Evolutionary conservation across 2,888 invertebrate genomes (phyloP).

Genomic region (Lottia scabra): DNA sequence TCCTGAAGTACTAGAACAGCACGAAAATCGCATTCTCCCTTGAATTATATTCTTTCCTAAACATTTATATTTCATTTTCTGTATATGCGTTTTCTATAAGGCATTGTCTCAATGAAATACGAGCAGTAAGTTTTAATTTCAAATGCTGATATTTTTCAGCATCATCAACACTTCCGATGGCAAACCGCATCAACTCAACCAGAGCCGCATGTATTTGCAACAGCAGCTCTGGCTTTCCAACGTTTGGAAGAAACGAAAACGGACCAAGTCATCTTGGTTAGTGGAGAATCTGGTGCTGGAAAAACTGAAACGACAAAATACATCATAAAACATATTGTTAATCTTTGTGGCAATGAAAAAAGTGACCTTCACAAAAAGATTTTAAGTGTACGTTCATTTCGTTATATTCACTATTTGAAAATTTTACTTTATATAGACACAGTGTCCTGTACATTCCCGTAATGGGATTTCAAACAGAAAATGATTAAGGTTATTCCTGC

Average conservation of each 20-base stretch:
- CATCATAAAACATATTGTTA: conserved; percentile 48
- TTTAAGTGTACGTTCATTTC: conserved; percentile 18
- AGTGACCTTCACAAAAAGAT: conserved; percentile 22
- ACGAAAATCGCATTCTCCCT: too few relatives aligned
- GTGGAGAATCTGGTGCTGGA: conserved; percentile 61
- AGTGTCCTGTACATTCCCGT: too few relatives aligned
- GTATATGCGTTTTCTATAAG: too few relatives aligned
- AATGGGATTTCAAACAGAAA: too few relatives aligned
- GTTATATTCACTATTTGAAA: too few relatives aligned
- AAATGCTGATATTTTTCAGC: background rate
- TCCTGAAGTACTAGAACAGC: too few relatives aligned
- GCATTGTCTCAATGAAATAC: too few relatives aligned
- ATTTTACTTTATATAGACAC: too few relatives aligned
- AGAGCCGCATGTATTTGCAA: conserved; percentile 23
- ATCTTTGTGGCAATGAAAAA: conserved; percentile 24
- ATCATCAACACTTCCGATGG: conserved; percentile 7
- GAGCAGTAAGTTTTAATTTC: too few relatives aligned
- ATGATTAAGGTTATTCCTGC: too few relatives aligned
- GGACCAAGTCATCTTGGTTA: conserved; percentile 42
- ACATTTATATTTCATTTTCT: too few relatives aligned
- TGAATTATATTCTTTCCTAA: too few relatives aligned
- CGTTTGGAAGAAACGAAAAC: conserved; percentile 2
- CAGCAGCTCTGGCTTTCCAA: conserved; percentile 24
- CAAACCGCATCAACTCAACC: background rate
- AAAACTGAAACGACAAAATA: conserved; percentile 62